phyloP scores from a whole-genome alignment of 2,113 vertebrate genomes.

The Andinoacara biseriatus region DNA sequence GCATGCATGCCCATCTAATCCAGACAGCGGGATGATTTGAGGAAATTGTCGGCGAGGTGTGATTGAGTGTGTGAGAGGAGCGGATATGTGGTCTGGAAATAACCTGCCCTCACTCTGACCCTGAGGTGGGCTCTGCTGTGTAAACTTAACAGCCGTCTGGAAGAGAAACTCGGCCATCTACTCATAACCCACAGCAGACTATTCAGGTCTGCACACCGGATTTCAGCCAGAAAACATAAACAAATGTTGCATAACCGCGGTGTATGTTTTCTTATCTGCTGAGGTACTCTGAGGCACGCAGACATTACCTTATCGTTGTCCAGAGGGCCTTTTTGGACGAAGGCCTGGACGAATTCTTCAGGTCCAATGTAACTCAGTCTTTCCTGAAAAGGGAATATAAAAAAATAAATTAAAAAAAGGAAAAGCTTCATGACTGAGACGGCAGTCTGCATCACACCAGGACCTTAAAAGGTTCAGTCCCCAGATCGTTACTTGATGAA shows the following conservation, averaged over 20 bases:
- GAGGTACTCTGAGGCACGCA: background rate
- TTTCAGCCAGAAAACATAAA: background rate
- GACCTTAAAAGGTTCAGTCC: background rate
- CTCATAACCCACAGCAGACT: background rate
- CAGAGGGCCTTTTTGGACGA: conserved; percentile 90
- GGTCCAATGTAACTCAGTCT: conserved; percentile 94
- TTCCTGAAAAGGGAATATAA: conserved; percentile 81
- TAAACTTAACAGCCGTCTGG: conserved; percentile 39
- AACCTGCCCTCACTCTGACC: conserved; percentile 53
- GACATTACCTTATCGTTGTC: conserved; percentile 89
- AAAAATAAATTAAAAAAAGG: background rate
- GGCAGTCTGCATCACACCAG: background rate
- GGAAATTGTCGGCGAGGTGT: conserved; percentile 42
- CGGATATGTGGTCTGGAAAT: conserved; percentile 37
- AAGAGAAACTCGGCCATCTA: conserved; percentile 16
- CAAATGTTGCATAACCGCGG: conserved; percentile 11
- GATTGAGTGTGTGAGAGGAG: background rate
- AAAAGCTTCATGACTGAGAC: background rate
- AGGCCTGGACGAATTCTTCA: conserved; percentile 94
- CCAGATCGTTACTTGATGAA: background rate
- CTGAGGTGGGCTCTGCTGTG: conserved; percentile 1
- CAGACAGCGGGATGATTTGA: conserved; percentile 40
- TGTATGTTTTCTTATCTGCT: background rate
- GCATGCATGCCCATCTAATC: conserved; percentile 50
- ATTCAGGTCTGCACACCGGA: background rate